phyloP scores from a whole-genome alignment of 2,888 invertebrate genomes.

The Aphelenchoides bicaudatus region DNA sequence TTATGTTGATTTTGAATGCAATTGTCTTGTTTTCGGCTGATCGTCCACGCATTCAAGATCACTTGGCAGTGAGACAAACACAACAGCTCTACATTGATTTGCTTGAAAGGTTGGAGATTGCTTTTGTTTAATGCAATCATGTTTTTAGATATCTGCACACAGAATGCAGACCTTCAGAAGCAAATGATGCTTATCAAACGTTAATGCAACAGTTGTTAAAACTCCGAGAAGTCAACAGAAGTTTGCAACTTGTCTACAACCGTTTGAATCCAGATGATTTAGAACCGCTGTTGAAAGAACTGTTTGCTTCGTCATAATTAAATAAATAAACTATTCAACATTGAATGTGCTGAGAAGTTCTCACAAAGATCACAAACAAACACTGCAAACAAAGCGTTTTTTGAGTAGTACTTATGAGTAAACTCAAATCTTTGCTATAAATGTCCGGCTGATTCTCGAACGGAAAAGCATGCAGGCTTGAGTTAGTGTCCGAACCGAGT shows the following conservation, averaged over 20 bases:
- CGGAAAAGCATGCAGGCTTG: no score
- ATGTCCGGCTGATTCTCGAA: no score
- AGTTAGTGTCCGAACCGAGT: no score
- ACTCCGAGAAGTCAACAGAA: slow-evolving; percentile 41
- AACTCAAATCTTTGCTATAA: no score
- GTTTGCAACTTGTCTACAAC: slow-evolving; percentile 43
- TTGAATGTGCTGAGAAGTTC: no score
- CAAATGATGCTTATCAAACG: slow-evolving; percentile 35
- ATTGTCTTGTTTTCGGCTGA: slow-evolving; percentile 65
- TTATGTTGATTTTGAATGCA: slow-evolving; percentile 84
- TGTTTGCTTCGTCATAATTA: no score
- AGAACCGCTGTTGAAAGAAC: slow-evolving; percentile 50
- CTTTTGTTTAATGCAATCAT: not conserved
- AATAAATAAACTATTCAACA: no score
- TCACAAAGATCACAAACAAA: no score
- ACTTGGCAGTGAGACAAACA: slow-evolving; percentile 78
- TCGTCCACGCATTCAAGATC: slow-evolving; percentile 74
- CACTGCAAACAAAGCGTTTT: no score
- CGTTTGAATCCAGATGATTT: slow-evolving; percentile 44
- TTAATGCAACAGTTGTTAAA: slow-evolving; percentile 41
- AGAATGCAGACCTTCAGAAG: slow-evolving; percentile 36
- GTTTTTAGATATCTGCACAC: slow-evolving; percentile 39
- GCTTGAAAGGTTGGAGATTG: slow-evolving; percentile 27
- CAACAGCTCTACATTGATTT: slow-evolving; percentile 66
- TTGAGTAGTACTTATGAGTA: no score